Conservation (phyloP, 2,113 vertebrate genomes). For the Okapia johnstoni region DNA sequence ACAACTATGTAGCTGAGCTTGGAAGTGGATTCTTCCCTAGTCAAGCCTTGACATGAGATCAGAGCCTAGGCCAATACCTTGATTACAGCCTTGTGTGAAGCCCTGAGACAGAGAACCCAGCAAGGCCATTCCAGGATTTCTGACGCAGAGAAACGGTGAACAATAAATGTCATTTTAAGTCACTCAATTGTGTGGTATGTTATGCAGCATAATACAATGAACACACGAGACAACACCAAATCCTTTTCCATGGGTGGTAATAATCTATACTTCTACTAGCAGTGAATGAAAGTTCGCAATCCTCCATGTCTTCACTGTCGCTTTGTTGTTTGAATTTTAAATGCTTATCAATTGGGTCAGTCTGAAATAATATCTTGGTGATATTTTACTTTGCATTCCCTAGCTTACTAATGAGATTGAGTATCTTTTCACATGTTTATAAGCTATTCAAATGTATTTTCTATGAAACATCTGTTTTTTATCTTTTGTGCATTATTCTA, state of each 20-base stretch:
- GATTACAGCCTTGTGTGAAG: neutral
- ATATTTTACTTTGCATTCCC: neutral
- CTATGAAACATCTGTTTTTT: constrained; percentile 8
- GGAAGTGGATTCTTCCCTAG: neutral
- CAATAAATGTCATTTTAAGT: neutral
- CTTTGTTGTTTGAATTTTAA: neutral
- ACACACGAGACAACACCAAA: neutral
- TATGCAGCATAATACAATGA: neutral
- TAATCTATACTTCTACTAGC: neutral
- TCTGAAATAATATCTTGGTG: neutral
- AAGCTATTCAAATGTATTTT: neutral
- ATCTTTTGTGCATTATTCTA: neutral
- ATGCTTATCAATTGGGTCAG: neutral
- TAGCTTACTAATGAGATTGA: neutral
- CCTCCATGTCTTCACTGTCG: rapidly evolving
- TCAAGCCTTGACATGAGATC: neutral
- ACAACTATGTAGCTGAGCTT: neutral
- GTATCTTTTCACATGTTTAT: neutral
- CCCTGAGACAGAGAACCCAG: neutral
- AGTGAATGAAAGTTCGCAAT: neutral
- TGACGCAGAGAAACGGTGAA: neutral
- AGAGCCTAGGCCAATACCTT: neutral
- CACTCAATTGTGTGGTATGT: neutral
- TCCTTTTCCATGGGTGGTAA: neutral
- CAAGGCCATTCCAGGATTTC: neutral